Evolutionary conservation across 1,140 invertebrate species (phyloP), one percentile per base, ranked within the genome.

Genomic region (Andricus grossulariae): DNA sequence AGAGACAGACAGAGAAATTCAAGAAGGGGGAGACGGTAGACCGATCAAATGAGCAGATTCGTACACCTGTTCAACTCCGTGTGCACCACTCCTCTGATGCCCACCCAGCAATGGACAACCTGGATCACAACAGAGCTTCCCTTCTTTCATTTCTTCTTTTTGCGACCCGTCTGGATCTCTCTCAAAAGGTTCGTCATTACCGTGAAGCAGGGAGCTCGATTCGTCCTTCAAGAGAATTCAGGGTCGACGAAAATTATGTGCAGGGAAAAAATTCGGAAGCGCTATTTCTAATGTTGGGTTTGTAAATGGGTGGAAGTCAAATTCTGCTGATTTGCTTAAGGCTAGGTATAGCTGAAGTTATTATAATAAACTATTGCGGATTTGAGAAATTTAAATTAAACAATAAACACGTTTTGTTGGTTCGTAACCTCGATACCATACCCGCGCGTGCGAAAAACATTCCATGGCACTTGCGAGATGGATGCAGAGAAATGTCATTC

Each of bases 61-160:
- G 73, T 77, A 73, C 83, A 84, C 83, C 83, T 84, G 83, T 81
- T 85, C 60, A 66, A 66, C 60, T 66, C 21, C 5, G 57, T 60
- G 78, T 74, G 77, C 73, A 76, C 72, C 52, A 50, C 60, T 66
- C 60, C 32, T n/a, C 60, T 66, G 60, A 66, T 32, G 60, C 60
- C 60, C 60, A 66, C 60, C 60, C 60, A 66, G 57, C 25, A 66
- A 66, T 66, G 57, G 57, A 66, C 60, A 66, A 39, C 60, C 60
- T 25, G 25, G 25, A 66, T 66, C 60, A 66, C 60, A 66, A 66
- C 60, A 66, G 21, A 66, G 32, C 13, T 66, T 60, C 57, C 57
- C 12, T 66, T 66, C 21, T 66, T 66, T 66, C 13, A 18, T 18
- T 54, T 54, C 52, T 66, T 66, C n/a, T 66, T 66, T 39, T 32